Base-by-base conservation (phyloP, 2,113 vertebrate species). In the Thunnus thynnus region DNA sequence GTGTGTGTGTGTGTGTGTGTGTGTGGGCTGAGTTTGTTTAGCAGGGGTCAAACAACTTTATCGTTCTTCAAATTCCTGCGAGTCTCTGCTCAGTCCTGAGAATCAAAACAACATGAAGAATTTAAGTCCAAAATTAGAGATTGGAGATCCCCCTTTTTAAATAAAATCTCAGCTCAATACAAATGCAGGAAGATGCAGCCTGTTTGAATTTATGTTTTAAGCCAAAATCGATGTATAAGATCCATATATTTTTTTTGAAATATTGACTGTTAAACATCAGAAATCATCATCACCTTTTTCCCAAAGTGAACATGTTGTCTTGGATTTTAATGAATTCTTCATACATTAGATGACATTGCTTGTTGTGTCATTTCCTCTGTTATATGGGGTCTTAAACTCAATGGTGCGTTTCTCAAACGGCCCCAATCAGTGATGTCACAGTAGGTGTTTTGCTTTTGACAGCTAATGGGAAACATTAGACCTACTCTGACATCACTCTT, bases 1-100 rank as follows among this genome's bases (percentile, higher is more conserved):
- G 36, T 41, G 36, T 41, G 36, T 41, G 32, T 36, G 32, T 36
- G 20, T 20, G 20, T 20, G 36, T 41, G 36, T 41, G 36, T 1
- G 36, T 5, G 36, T 5, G 36, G 54, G 10, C 46, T 16, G 11
- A 74, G 61, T 82, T 82, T 87, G 58, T 80, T 84, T 54, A 65
- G 50, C 48, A 27, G 9, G 64, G 73, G 66, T 77, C 81, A 88
- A 83, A 74, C 52, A 84, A 76, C 71, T 72, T 62, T 56, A 61
- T 69, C 30, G 5, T 78, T 68, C 47, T 8, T n/a, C 3, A 5
- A 65, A 78, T 88, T 89, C 79, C 76, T 81, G 62, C 0, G 22
- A 36, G 52, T 77, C 57, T 71, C 36, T 68, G 56, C 71, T 47
- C 14, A 4, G 22, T 18, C n/a, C 17, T 27, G 27, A 78, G 52